phyloP scores from a whole-genome alignment of 1,140 invertebrate genomes.

The Eupeodes corollae region DNA sequence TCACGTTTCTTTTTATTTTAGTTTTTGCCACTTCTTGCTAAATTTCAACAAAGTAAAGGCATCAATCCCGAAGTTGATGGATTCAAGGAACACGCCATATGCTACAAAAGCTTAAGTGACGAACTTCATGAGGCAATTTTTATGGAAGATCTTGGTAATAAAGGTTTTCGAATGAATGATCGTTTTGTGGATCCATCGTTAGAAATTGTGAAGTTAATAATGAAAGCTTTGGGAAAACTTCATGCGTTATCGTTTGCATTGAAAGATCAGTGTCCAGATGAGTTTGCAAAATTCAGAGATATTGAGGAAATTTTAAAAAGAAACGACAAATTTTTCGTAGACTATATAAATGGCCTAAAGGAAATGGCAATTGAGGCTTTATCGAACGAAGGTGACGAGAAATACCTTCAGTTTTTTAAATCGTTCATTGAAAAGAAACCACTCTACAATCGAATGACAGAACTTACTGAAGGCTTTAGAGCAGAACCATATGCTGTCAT shows the following conservation, averaged over 20 bases:
- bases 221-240: conserved; percentile 42
- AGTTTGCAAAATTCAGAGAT: conserved; percentile 16
- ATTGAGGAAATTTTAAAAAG: conserved; percentile 29
- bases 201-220: conserved; percentile 36
- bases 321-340: conserved; percentile 11
- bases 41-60: conserved; percentile 24
- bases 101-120: conserved; percentile 28
- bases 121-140: conserved; percentile 39
- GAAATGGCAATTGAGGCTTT: conserved; percentile 14
- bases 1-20: background rate
- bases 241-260: conserved; percentile 44
- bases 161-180: conserved; percentile 38
- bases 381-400: background rate
- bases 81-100: conserved; percentile 33
- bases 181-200: conserved; percentile 35
- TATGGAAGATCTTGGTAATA: conserved; percentile 41
- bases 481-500: conserved; percentile 37
- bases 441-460: conserved; percentile 14
- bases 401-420: conserved; percentile 9
- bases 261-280: conserved; percentile 24
- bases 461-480: conserved; percentile 10
- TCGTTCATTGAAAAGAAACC: conserved; percentile 12
- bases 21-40: conserved; percentile 29
- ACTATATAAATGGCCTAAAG: conserved; percentile 22
- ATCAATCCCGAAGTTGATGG: conserved; percentile 13